Evolutionary conservation across 2,797 vertebrate species (phyloP).

Genomic region (Graptemys geographica): DNA sequence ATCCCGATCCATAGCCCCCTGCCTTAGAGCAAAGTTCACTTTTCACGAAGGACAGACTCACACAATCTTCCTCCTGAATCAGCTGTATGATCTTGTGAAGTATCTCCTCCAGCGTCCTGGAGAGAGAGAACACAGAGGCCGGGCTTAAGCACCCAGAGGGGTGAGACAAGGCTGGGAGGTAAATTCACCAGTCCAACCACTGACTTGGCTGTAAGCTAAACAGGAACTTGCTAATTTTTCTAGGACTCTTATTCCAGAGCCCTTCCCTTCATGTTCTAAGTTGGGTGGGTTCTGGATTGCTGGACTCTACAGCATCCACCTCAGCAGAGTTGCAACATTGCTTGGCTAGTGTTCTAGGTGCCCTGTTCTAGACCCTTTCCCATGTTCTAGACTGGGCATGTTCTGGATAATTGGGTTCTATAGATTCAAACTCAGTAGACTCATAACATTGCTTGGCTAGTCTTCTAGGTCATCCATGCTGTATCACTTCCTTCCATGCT

Average conservation of each 20-base stretch:
- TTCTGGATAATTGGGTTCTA: neutral
- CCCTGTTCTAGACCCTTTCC: neutral
- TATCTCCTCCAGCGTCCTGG: slow-evolving; percentile 91
- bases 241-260: neutral
- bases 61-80: slow-evolving; percentile 95
- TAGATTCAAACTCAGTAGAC: neutral
- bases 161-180: neutral
- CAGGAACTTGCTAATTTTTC: neutral
- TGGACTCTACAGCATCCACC: neutral
- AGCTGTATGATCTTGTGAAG: slow-evolving; percentile 92
- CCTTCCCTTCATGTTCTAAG: neutral
- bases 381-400: neutral
- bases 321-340: neutral
- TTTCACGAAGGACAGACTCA: slow-evolving; percentile 76
- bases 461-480: neutral
- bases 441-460: neutral
- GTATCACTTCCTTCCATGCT: neutral
- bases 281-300: neutral
- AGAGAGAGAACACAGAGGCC: slow-evolving; percentile 6
- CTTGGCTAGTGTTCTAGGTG: neutral
- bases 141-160: neutral
- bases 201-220: neutral
- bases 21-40: neutral
- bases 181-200: neutral
- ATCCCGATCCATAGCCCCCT: neutral